Conservation (phyloP, 2,888 invertebrate species). For the Pandemis heparana region DNA sequence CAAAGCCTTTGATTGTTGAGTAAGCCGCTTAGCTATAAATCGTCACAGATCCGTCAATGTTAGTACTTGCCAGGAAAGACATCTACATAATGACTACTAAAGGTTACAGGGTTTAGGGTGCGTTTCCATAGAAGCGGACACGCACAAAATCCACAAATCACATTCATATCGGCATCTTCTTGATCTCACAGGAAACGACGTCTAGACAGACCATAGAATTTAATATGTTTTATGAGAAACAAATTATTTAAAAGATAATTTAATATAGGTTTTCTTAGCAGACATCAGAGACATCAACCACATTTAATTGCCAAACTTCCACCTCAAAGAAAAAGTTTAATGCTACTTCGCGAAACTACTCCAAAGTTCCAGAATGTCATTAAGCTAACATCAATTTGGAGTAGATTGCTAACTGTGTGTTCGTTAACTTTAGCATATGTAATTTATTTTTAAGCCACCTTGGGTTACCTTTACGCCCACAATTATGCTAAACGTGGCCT, state of each 20-base stretch:
- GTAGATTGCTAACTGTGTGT: background rate
- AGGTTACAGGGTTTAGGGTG: background rate
- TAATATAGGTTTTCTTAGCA: background rate
- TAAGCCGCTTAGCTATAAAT: slow-evolving; percentile 8
- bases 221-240: no score
- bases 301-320: slow-evolving; percentile 22
- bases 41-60: background rate
- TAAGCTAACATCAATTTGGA: slow-evolving; percentile 20
- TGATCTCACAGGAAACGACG: no score
- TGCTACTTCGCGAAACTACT: slow-evolving; percentile 23
- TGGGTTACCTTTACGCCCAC: no score
- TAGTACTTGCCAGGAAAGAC: background rate
- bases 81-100: background rate
- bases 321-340: slow-evolving; percentile 19
- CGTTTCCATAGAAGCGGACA: no score
- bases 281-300: slow-evolving; percentile 15
- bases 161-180: no score
- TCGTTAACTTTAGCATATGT: background rate
- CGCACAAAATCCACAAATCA: no score
- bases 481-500: no score
- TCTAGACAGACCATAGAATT: no score
- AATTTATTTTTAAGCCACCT: background rate
- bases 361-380: slow-evolving; percentile 23
- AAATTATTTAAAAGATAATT: background rate
- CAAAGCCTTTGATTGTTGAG: slow-evolving; percentile 1